Conservation (phyloP, 2,113 vertebrate genomes). For the Istiophorus platypterus region DNA sequence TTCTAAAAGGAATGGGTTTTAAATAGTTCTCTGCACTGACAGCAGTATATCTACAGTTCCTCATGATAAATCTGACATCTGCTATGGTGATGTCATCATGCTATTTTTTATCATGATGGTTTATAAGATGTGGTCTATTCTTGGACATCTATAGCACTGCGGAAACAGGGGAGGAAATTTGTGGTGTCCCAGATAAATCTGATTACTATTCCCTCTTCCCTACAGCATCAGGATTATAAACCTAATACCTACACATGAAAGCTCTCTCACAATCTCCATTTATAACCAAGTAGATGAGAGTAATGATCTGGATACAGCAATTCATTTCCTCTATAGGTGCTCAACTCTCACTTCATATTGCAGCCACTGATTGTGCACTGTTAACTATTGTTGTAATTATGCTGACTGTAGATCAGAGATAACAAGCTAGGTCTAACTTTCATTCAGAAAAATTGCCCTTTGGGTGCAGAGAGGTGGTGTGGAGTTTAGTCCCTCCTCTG, state of each 20-base stretch:
- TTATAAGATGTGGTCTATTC: slow-evolving; percentile 61
- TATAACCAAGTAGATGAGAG: slow-evolving; percentile 39
- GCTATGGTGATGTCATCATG: slow-evolving; percentile 23
- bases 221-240: slow-evolving; percentile 74
- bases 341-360: slow-evolving; percentile 18
- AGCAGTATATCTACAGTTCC: not conserved
- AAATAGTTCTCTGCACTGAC: slow-evolving; percentile 15
- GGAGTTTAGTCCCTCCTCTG: slow-evolving; percentile 51
- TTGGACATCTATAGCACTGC: slow-evolving; percentile 14
- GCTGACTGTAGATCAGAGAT: slow-evolving; percentile 34
- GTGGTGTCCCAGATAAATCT: slow-evolving; percentile 69
- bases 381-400: slow-evolving; percentile 28
- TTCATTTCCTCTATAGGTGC: slow-evolving; percentile 21
- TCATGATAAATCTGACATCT: slow-evolving; percentile 12
- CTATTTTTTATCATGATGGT: slow-evolving; percentile 16
- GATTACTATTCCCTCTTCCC: slow-evolving; percentile 68
- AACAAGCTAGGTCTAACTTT: slow-evolving; percentile 25
- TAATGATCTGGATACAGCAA: slow-evolving; percentile 26
- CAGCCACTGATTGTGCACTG: slow-evolving; percentile 28
- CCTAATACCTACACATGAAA: slow-evolving; percentile 69
- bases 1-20: slow-evolving; percentile 1
- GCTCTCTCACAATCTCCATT: slow-evolving; percentile 55
- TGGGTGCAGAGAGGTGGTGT: slow-evolving; percentile 30
- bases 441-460: slow-evolving; percentile 19
- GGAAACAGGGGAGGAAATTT: slow-evolving; percentile 56